Evolutionary conservation across 2,113 vertebrate species (phyloP).

Genomic region (Campylomormyrus numenius): DNA sequence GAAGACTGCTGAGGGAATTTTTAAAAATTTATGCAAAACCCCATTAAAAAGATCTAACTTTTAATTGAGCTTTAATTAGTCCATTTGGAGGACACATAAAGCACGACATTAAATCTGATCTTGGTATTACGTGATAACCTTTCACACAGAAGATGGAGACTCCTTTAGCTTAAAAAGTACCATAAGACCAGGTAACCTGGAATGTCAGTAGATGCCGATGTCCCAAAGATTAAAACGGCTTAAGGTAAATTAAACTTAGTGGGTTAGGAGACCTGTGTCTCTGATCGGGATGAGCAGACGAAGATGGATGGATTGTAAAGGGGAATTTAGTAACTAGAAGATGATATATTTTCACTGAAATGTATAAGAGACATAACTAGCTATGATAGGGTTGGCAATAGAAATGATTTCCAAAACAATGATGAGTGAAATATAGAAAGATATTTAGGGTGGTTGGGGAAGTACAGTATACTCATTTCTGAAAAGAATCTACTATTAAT

Average conservation of each 20-base stretch:
- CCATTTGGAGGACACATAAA: not conserved
- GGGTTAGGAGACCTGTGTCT: not conserved
- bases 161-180: not conserved
- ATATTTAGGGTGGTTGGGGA: not conserved
- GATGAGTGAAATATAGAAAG: not conserved
- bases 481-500: not conserved
- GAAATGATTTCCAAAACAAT: not conserved
- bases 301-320: not conserved
- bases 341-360: not conserved
- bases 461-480: not conserved
- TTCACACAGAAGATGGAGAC: not conserved
- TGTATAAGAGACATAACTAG: not conserved
- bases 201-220: not conserved
- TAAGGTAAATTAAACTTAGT: not conserved
- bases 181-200: not conserved
- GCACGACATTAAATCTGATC: not conserved
- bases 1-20: not conserved
- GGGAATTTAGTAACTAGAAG: not conserved
- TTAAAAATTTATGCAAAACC: not conserved
- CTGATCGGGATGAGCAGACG: not conserved
- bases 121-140: not conserved
- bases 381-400: not conserved
- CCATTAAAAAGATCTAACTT: not conserved
- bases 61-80: not conserved
- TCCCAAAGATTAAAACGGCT: not conserved